Evolutionary conservation across 2,113 vertebrate species (phyloP), one percentile per base, ranked within the genome.

Genomic region (Cyphomyrus discorhynchus): DNA sequence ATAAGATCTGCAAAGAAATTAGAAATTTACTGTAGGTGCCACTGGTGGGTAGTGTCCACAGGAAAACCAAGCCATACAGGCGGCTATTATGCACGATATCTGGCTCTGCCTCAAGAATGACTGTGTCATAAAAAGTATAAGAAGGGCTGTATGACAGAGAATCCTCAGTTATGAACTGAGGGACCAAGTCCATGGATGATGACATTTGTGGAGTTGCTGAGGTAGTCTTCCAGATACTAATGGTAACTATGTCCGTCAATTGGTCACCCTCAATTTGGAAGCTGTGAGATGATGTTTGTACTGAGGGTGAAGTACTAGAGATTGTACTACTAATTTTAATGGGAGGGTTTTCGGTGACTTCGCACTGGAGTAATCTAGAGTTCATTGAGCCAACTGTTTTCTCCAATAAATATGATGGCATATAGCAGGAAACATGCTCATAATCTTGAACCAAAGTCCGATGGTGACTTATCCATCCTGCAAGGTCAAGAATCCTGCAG

Each of bases 11-110:
- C n/a, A 88, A 85, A 88, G 93, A 92, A 96, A n/a, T 96, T 93
- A 35, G 94, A 93, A 94, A 95, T 27, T 88, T 95, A 88, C 52
- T 91, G 93, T 93, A 97, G 89, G 62, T 21, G 39, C 80, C 89
- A 47, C 92, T 86, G 0, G 97, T 95, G 1, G 98, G 96, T 50
- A 99, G 95, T 0, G 96, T 96, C 95, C 98, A 98, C 35, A 99
- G 95, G 53, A 95, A 97, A 90, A 95, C 95, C 93, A 97, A 95
- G 56, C 95, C 93, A 11, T 95, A 91, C 1, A 97, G 96, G 88
- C 93, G 90, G 90, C 93, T 96, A 35, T 96, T 88, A 0, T 98
- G 97, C 89, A 96, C 92, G 50, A 94, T 96, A 21, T 95, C 93
- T 1, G 92, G 92, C 0, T 93, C 89, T 3, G 94, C 89, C 47